phyloP scores from a whole-genome alignment of 2,113 vertebrate genomes.

The Hippoglossus stenolepis region DNA sequence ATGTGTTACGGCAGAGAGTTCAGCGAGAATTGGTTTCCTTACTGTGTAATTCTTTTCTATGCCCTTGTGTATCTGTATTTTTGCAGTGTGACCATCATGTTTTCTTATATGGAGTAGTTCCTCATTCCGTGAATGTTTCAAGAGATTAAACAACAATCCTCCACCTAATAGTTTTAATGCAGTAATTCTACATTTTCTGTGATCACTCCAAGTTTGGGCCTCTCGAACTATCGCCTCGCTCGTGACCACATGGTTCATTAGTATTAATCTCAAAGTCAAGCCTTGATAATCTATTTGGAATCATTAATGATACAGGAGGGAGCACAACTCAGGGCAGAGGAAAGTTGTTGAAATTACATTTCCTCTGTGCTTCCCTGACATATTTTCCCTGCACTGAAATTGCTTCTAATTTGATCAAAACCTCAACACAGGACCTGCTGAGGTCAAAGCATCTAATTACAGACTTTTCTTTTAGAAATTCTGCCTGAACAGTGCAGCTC shows the following conservation, averaged over 20 bases:
- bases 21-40: not conserved
- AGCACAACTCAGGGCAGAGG: not conserved
- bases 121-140: too few species aligned
- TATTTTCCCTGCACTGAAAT: slow-evolving; percentile 18
- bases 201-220: not conserved
- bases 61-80: not conserved
- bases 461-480: not conserved
- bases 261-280: not conserved
- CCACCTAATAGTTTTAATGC: too few species aligned
- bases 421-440: slow-evolving; percentile 3
- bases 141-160: too few species aligned
- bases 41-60: too few species aligned
- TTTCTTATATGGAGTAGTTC: not conserved
- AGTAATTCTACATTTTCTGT: not conserved
- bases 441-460: not conserved
- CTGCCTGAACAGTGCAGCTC: not conserved
- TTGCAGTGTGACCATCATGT: not conserved
- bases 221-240: too few species aligned
- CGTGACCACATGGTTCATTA: not conserved
- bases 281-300: not conserved
- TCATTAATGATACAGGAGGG: slow-evolving; percentile 4
- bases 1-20: not conserved
- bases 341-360: slow-evolving; percentile 26
- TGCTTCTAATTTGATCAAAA: slow-evolving; percentile 25
- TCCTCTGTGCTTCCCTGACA: not conserved